These are phyloP conservation scores for Helicoverpa assulta DNA, from an alignment of 2,888 invertebrate genomes.

Conservation along the genomic window DNA sequence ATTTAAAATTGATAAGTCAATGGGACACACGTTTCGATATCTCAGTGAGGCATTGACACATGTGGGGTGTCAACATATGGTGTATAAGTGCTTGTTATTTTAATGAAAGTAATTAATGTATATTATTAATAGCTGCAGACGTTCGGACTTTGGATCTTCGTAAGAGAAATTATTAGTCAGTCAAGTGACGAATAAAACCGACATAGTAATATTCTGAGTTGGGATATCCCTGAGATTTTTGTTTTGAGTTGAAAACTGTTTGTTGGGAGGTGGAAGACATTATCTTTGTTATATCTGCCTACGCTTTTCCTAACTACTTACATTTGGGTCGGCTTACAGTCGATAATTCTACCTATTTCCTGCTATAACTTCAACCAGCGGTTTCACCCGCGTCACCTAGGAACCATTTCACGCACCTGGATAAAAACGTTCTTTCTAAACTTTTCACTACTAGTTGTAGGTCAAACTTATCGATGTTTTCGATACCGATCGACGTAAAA, in stretches of 20 bases:
- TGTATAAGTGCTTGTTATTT: constrained; percentile 57
- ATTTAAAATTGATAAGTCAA: constrained; percentile 59
- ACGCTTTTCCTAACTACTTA: too few species aligned
- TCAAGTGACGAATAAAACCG: background rate
- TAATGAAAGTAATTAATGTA: constrained; percentile 46
- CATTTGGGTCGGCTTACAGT: too few species aligned
- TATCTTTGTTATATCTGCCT: too few species aligned
- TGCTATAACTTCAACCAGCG: too few species aligned
- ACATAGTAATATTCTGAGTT: background rate
- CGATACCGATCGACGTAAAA: constrained; percentile 70
- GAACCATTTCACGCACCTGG: too few species aligned
- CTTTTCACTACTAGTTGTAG: constrained; percentile 27
- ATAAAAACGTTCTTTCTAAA: constrained; percentile 20
- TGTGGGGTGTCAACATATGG: constrained; percentile 56
- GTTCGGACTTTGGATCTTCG: constrained; percentile 19
- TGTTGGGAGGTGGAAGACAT: too few species aligned
- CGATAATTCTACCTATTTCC: too few species aligned
- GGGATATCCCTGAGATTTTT: background rate
- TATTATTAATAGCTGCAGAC: constrained; percentile 42
- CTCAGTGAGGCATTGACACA: constrained; percentile 50
- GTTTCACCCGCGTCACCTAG: too few species aligned
- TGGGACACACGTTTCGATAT: constrained; percentile 60
- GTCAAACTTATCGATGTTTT: constrained; percentile 46
- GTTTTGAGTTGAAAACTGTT: too few species aligned
- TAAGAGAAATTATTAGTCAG: constrained; percentile 33